These are phyloP conservation scores for Tympanuchus pallidicinctus DNA, from an alignment of 2,113 vertebrate genomes.

Conservation along the genomic window DNA sequence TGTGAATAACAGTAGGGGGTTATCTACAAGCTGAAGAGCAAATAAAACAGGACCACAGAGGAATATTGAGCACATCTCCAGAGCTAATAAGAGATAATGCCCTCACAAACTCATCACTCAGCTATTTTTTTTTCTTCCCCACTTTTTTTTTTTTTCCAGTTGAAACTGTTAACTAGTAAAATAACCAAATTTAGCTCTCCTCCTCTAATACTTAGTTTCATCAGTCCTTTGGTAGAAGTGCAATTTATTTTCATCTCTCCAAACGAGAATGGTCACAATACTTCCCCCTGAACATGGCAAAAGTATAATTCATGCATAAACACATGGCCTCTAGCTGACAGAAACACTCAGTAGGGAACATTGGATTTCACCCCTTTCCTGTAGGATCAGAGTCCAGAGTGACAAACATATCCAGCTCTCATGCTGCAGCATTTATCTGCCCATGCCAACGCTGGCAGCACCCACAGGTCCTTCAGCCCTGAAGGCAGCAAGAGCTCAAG, in stretches of 20 bases:
- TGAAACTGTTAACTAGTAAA: accelerated
- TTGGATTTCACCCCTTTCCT: not conserved
- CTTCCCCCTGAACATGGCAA: not conserved
- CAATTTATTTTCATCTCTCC: not conserved
- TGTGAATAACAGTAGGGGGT: not conserved
- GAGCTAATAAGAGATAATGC: not conserved
- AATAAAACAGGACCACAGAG: not conserved
- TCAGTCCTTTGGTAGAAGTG: not conserved
- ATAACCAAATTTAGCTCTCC: not conserved
- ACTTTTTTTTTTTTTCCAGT: not conserved
- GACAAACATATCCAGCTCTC: not conserved
- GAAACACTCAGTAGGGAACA: not conserved
- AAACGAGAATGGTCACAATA: not conserved
- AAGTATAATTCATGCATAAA: not conserved
- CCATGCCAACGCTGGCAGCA: too few relatives aligned
- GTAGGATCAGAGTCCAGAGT: not conserved
- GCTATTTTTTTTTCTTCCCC: not conserved
- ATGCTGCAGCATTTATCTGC: not conserved
- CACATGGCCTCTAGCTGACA: not conserved
- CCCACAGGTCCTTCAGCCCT: not conserved
- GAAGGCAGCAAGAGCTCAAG: not conserved
- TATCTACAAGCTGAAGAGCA: not conserved
- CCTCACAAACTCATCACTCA: not conserved
- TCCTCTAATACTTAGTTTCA: not conserved
- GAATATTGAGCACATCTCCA: not conserved